phyloP scores from a whole-genome alignment of 2,888 invertebrate species.

The Blastobasis lacticolella region DNA sequence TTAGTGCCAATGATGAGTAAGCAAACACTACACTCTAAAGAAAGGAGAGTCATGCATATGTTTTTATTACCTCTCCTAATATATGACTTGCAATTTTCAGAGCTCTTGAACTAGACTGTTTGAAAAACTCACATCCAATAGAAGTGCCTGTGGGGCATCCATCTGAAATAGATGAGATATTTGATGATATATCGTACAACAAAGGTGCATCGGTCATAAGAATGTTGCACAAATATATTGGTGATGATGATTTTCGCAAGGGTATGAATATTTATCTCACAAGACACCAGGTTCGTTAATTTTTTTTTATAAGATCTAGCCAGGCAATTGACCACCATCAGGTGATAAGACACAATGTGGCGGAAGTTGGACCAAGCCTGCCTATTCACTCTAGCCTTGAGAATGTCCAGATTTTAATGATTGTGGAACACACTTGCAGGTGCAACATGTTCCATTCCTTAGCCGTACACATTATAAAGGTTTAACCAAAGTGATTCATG shows the following conservation, averaged over 20 bases:
- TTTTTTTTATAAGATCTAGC: background rate
- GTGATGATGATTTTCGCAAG: conserved; percentile 91
- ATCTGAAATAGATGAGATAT: conserved; percentile 96
- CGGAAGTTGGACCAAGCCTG: too few relatives aligned
- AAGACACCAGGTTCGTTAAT: conserved; percentile 77
- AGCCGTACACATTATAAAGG: too few relatives aligned
- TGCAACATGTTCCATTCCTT: too few relatives aligned
- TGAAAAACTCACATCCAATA: conserved; percentile 96
- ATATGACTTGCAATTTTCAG: conserved; percentile 43
- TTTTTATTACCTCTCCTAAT: background rate
- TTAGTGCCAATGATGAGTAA: conserved; percentile 5
- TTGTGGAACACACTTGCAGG: too few relatives aligned
- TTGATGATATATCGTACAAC: conserved; percentile 97
- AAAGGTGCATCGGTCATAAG: conserved; percentile 96
- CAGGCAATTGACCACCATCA: too few relatives aligned
- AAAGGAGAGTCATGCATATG: conserved; percentile 6
- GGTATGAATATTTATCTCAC: conserved; percentile 94
- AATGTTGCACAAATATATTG: conserved; percentile 95
- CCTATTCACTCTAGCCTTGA: too few relatives aligned
- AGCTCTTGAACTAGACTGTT: conserved; percentile 89
- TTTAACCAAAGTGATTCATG: too few relatives aligned
- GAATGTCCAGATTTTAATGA: too few relatives aligned
- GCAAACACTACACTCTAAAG: conserved; percentile 3
- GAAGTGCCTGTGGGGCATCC: conserved; percentile 97
- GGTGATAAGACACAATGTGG: too few relatives aligned